A percentile compares a stretch with the other conserved stretches of the same genome.
phyloP scores from a whole-genome alignment of 2,888 invertebrate genomes.

The Myopa tessellatipennis region DNA sequence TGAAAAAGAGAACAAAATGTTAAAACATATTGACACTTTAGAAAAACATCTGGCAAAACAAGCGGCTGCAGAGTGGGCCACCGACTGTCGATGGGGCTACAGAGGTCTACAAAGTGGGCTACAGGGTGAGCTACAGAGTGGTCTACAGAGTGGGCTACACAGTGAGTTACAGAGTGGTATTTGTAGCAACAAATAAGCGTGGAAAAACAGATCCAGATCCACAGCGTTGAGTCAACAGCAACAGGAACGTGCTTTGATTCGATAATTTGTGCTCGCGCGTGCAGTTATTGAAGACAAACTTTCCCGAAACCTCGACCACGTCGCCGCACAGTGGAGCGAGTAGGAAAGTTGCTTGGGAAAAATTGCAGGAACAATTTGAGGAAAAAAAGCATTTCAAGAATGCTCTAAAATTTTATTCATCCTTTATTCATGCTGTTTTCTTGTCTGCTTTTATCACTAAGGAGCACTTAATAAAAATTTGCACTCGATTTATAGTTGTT shows the following conservation, averaged over 20 bases:
- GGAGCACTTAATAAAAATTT: too few species aligned
- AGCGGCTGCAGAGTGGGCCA: neutral
- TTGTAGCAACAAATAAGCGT: neutral
- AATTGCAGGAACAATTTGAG: neutral
- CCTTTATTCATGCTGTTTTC: neutral
- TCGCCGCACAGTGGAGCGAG: neutral
- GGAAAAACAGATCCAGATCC: slow-evolving; percentile 5
- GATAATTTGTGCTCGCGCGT: slow-evolving; percentile 17
- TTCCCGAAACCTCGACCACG: neutral
- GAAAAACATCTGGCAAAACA: slow-evolving; percentile 1
- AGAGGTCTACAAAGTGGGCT: too few species aligned
- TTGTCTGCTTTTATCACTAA: slow-evolving; percentile 13
- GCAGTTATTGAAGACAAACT: neutral
- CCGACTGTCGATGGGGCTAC: too few species aligned
- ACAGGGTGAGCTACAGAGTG: too few species aligned
- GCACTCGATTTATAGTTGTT: too few species aligned
- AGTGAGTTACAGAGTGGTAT: neutral
- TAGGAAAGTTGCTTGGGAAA: neutral
- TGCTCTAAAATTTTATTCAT: neutral
- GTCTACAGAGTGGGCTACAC: too few species aligned
- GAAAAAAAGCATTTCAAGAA: neutral
- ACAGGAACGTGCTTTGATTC: slow-evolving; percentile 38
- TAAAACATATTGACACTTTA: slow-evolving; percentile 3
- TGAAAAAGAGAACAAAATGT: neutral
- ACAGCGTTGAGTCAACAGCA: slow-evolving; percentile 25